Conservation (phyloP, 2,113 vertebrate species). For the Mesembrinibis cayennensis region DNA sequence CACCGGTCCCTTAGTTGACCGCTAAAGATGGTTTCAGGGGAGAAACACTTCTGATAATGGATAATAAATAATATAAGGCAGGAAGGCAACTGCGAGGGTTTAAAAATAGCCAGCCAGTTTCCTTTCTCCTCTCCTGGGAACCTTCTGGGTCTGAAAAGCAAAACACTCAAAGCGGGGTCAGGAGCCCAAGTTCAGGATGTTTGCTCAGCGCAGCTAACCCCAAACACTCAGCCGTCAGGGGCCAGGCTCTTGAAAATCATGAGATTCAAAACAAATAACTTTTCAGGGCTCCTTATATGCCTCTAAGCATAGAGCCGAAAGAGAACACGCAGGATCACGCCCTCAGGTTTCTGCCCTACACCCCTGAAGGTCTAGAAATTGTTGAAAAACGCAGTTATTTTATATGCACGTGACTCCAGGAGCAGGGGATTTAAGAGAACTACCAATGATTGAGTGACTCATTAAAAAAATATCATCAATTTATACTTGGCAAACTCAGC, state of each 20-base stretch:
- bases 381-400: background rate
- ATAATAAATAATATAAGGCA: constrained; percentile 66
- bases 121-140: constrained; percentile 60
- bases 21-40: constrained; percentile 40
- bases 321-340: background rate
- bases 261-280: constrained; percentile 20
- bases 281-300: background rate
- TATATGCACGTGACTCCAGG: background rate
- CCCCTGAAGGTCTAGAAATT: background rate
- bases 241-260: background rate
- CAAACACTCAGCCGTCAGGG: background rate
- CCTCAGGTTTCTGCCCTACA: background rate
- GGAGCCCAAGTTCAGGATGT: constrained; percentile 57
- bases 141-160: constrained; percentile 61
- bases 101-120: constrained; percentile 62
- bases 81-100: constrained; percentile 45
- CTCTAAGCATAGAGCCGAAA: background rate
- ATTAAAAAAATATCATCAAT: background rate
- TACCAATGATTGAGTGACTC: background rate
- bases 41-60: constrained; percentile 63
- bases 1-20: constrained; percentile 4
- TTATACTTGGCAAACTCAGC: background rate
- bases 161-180: constrained; percentile 55
- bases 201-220: constrained; percentile 3
- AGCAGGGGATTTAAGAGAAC: background rate